Evolutionary conservation across 1,140 invertebrate genomes (phyloP).

Genomic region (Akabosia matsudoensis): DNA sequence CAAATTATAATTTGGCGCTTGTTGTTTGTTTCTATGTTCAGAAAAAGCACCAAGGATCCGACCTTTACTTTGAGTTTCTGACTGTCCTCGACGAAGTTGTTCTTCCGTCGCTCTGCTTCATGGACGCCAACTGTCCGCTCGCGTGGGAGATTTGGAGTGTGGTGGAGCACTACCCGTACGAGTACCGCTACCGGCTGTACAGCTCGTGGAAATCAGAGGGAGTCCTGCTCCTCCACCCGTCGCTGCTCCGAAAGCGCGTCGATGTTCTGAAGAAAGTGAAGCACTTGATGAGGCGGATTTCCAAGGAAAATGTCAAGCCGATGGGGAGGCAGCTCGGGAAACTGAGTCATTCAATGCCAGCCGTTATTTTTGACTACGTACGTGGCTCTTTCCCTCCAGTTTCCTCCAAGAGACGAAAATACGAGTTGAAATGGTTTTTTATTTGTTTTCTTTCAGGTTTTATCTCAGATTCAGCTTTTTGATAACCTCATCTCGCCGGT

Average conservation of each 20-base stretch:
- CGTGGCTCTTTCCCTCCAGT: too few relatives aligned
- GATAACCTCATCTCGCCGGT: conserved; percentile 95
- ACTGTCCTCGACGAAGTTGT: conserved; percentile 81
- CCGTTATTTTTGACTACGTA: conserved; percentile 93
- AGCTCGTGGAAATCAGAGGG: conserved; percentile 86
- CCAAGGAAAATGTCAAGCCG: conserved; percentile 97
- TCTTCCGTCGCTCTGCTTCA: conserved; percentile 82
- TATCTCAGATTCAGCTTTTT: conserved; percentile 92
- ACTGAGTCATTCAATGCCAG: conserved; percentile 91
- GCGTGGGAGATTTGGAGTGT: conserved; percentile 94
- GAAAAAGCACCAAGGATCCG: conserved; percentile 46
- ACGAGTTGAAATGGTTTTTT: neutral
- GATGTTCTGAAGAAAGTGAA: conserved; percentile 88
- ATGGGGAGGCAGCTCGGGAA: conserved; percentile 94
- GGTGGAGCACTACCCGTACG: conserved; percentile 87
- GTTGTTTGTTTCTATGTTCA: conserved; percentile 17
- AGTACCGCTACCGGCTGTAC: conserved; percentile 87
- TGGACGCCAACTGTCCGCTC: conserved; percentile 91
- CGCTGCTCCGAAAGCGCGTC: conserved; percentile 74
- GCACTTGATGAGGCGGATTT: conserved; percentile 95
- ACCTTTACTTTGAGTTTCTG: conserved; percentile 73
- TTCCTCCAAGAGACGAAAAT: too few relatives aligned
- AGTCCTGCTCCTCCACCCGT: conserved; percentile 74
- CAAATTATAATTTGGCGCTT: neutral
- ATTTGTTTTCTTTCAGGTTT: conserved; percentile 55